These are phyloP conservation scores for Acanthosoma haemorrhoidale DNA, from an alignment of 2,888 invertebrate genomes.

Conservation along the genomic window DNA sequence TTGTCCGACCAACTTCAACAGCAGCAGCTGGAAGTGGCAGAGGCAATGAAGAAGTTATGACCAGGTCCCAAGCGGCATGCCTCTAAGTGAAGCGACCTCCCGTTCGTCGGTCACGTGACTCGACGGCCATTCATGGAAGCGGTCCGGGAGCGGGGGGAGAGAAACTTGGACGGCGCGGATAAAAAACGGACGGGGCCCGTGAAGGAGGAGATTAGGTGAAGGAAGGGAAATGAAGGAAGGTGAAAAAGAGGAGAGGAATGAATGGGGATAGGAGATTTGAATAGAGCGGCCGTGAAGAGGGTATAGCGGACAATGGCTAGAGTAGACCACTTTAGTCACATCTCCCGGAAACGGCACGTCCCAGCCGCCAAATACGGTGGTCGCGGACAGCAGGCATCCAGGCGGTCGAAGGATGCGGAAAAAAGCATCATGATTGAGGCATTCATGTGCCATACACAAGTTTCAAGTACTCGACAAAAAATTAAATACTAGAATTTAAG, in stretches of 20 bases:
- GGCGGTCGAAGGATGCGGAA: too few species aligned
- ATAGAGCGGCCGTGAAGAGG: not conserved
- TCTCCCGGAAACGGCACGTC: too few species aligned
- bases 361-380: too few species aligned
- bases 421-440: too few species aligned
- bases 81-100: not conserved
- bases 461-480: too few species aligned
- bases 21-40: conserved; percentile 1
- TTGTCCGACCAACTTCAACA: too few species aligned
- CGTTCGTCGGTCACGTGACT: conserved; percentile 15
- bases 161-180: not conserved
- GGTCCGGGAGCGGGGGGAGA: not conserved
- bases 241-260: too few species aligned
- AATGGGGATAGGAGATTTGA: conserved; percentile 3
- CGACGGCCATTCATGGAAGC: conserved; percentile 17
- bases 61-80: too few species aligned
- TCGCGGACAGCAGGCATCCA: too few species aligned
- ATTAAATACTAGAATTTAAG: too few species aligned
- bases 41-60: not conserved
- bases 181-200: conserved; percentile 14
- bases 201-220: not conserved
- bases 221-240: not conserved
- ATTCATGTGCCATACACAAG: too few species aligned
- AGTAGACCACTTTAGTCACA: too few species aligned
- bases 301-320: not conserved